Conservation (phyloP, 2,113 vertebrate species). For the Rhabdomys dilectus region DNA sequence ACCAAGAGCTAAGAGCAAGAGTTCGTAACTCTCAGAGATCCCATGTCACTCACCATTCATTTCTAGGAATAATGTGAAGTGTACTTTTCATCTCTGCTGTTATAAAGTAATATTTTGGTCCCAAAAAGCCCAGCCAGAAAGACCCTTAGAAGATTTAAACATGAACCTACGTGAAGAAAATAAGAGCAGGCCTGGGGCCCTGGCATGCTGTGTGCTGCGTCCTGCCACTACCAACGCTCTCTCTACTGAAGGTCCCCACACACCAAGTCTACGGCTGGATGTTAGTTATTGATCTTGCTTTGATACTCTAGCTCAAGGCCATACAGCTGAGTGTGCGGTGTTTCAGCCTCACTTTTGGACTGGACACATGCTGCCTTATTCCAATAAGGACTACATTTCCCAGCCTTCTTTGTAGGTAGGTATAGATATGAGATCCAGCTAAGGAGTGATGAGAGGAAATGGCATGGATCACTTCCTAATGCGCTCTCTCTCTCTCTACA, state of each 20-base stretch:
- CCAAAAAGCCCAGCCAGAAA: conserved; percentile 3
- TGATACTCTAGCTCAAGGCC: background rate
- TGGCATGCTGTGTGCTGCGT: background rate
- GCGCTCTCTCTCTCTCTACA: too few species aligned
- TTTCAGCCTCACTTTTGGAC: background rate
- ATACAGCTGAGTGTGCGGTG: background rate
- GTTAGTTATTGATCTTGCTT: conserved; percentile 9
- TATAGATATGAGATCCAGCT: background rate
- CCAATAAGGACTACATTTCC: conserved; percentile 37
- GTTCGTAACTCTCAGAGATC: background rate
- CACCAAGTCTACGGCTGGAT: background rate
- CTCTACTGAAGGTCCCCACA: background rate
- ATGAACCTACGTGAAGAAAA: background rate
- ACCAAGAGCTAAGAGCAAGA: background rate
- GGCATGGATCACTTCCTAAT: background rate
- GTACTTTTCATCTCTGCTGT: background rate
- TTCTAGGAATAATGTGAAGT: background rate
- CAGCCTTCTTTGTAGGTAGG: background rate
- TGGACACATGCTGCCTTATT: background rate
- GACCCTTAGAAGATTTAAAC: background rate
- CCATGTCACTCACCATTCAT: background rate
- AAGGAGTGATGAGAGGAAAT: background rate
- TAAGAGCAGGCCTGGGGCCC: background rate
- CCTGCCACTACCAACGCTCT: background rate
- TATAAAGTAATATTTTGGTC: background rate